Evolutionary conservation across 2,113 vertebrate species (phyloP), one percentile per base, ranked within the genome.

Genomic region (Puntigrus tetrazona): DNA sequence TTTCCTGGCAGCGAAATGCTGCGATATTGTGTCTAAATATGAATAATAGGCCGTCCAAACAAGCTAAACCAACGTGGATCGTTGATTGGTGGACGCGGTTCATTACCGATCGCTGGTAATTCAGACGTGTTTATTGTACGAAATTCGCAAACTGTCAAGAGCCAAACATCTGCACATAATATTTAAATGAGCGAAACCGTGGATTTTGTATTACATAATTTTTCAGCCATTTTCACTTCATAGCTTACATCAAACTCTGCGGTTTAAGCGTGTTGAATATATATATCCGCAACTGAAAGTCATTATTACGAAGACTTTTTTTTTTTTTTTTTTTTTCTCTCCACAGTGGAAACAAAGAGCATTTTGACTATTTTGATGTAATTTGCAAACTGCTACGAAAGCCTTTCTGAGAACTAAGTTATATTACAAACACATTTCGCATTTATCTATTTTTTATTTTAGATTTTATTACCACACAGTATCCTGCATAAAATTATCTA

Each of bases 111-210:
- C 3, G 25, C n/a, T 50, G 25, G 16, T 31, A 29, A 75, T 50
- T 75, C 25, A 20, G 72, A 75, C 20, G 43, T 75, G 43, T 70
- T 70, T 70, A 70, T 70, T 70, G 34, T 38, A 13, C 38, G 20
- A 70, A 70, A 70, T 38, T 70, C 34, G 38, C 34, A 34, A 67
- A 34, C 63, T 20, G 63, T 18, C 29, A 65, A 65, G 29, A 65
- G 29, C 61, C 29, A 67, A 67, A 38, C 34, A 69, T 69, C 65
- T 36, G 65, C 31, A 36, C 65, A 36, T 69, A 36, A 69, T 75
- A 52, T 52, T 50, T 75, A 2, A 50, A 20, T 20, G 22, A 76
- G 29, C 16, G 22, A 75, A 52, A 50, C 25, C 16, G 29, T 31
- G 14, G 29, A 67, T 29, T 73, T 43, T 74, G 13, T 10, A 74